Conservation (phyloP, 2,888 invertebrate genomes). For the Embidobia sp. region DNA sequence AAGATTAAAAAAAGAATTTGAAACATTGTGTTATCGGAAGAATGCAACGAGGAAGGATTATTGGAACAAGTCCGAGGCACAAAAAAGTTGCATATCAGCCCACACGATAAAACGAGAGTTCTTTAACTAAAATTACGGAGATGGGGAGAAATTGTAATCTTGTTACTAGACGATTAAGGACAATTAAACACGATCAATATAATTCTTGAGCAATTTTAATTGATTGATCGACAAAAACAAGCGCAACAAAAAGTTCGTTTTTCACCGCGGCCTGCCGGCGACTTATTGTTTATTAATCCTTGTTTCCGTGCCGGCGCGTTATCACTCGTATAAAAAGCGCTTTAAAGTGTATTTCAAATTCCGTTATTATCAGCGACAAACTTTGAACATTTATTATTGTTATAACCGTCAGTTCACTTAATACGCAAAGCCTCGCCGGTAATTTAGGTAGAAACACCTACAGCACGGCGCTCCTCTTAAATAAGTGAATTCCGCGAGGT, state of each 20-base stretch:
- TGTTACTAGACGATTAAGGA: too few species aligned
- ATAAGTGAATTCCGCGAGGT: conserved; percentile 62
- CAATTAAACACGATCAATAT: conserved; percentile 42
- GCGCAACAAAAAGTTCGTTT: conserved; percentile 20
- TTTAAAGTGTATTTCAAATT: conserved; percentile 35
- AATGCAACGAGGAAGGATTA: too few species aligned
- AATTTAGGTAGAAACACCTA: conserved; percentile 49
- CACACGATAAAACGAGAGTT: too few species aligned
- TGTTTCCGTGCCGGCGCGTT: conserved; percentile 24
- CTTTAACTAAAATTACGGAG: too few species aligned
- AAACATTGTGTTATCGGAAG: too few species aligned
- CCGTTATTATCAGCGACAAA: conserved; percentile 37
- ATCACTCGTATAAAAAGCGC: conserved; percentile 34
- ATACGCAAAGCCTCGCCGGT: conserved; percentile 34
- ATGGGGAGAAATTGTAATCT: too few species aligned
- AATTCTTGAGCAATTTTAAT: conserved; percentile 21
- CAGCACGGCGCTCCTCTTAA: conserved; percentile 37
- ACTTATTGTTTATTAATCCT: conserved; percentile 39
- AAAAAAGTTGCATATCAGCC: conserved; percentile 37
- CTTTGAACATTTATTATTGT: conserved; percentile 42
- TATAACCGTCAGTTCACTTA: conserved; percentile 40
- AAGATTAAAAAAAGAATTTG: too few species aligned
- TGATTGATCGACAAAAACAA: conserved; percentile 45
- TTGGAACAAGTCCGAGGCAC: too few species aligned
- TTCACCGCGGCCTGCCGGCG: conserved; percentile 11